Conservation (phyloP, 2,888 invertebrate genomes). For the Drosophila kanekoi region DNA sequence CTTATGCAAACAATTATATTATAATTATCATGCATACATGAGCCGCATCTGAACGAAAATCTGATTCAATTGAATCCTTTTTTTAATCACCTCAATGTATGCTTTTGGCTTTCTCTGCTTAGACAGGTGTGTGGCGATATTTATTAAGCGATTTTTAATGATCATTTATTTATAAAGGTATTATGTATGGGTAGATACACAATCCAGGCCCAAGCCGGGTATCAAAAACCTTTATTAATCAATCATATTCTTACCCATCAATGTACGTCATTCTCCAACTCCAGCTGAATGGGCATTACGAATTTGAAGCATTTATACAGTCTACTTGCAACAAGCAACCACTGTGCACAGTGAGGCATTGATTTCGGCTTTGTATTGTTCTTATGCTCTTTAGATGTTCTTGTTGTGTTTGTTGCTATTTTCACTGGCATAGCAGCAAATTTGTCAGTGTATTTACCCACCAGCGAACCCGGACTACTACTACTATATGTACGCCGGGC, state of each 20-base stretch:
- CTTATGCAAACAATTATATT: too few species aligned
- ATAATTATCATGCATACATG: too few species aligned
- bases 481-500: slow-evolving; percentile 19
- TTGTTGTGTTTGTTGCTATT: slow-evolving; percentile 34
- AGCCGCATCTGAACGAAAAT: too few species aligned
- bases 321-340: slow-evolving; percentile 2
- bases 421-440: slow-evolving; percentile 54
- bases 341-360: slow-evolving; percentile 53
- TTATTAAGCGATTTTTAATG: too few species aligned
- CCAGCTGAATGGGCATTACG: too few species aligned
- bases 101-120: too few species aligned
- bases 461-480: slow-evolving; percentile 35
- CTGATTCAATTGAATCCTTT: too few species aligned
- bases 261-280: background rate
- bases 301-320: background rate
- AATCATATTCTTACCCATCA: background rate
- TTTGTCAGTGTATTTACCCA: slow-evolving; percentile 58
- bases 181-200: too few species aligned
- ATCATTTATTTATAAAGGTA: too few species aligned
- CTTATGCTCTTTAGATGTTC: slow-evolving; percentile 51
- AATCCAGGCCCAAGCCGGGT: background rate
- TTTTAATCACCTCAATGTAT: too few species aligned
- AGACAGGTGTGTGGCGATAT: too few species aligned
- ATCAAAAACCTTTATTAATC: background rate
- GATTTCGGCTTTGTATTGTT: slow-evolving; percentile 56